Percentiles rank a stretch among this genome's conserved stretches.
phyloP scores from a whole-genome alignment of 2,797 vertebrate species.

The Poecilia velifera region DNA sequence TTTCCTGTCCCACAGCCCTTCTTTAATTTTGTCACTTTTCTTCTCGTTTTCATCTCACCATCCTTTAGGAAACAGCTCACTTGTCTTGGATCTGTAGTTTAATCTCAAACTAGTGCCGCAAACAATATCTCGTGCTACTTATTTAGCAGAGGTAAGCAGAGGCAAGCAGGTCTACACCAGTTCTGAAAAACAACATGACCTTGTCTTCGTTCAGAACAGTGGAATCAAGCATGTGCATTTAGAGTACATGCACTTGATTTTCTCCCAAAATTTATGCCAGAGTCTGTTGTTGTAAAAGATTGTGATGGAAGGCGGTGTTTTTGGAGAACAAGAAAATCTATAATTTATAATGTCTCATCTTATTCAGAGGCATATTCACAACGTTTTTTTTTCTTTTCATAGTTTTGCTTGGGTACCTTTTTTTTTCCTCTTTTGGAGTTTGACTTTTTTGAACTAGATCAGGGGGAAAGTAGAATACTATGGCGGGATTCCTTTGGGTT shows the following conservation, averaged over 20 bases:
- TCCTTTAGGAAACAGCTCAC: not conserved
- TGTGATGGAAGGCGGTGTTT: constrained; percentile 67
- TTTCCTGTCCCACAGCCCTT: not conserved
- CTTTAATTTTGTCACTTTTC: not conserved
- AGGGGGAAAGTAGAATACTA: constrained; percentile 9
- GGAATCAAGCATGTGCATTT: constrained; percentile 34
- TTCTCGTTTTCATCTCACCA: not conserved
- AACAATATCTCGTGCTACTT: not conserved
- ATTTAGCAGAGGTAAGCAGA: constrained; percentile 3
- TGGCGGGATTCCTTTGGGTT: constrained; percentile 17
- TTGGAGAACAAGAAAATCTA: constrained; percentile 62
- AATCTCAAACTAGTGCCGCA: not conserved
- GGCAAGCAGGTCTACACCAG: not conserved
- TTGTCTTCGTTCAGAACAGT: constrained; percentile 42
- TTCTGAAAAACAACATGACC: constrained; percentile 29
- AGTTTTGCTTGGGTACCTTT: constrained; percentile 5
- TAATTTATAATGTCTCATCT: constrained; percentile 67
- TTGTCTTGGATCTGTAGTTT: not conserved
- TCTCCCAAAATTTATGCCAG: constrained; percentile 65
- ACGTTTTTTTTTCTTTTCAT: constrained; percentile 43
- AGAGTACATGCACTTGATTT: constrained; percentile 9
- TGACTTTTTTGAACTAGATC: constrained; percentile 14
- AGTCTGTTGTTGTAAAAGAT: constrained; percentile 67
- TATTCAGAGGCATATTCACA: constrained; percentile 65
- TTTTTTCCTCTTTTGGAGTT: not conserved